Base-by-base conservation (phyloP, 2,113 vertebrate genomes). In the Hemiscyllium ocellatum region DNA sequence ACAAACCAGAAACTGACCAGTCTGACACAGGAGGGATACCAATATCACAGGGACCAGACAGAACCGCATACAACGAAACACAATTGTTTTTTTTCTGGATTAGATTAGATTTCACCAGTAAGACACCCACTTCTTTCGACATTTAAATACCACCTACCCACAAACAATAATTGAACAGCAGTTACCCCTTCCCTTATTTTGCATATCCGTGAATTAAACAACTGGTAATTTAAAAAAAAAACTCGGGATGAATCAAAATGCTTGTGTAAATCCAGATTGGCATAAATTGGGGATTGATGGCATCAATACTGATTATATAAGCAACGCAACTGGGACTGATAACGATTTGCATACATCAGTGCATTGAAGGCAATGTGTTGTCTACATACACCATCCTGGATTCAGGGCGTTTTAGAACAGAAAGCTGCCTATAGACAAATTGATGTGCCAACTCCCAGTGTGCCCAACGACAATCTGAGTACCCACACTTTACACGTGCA, bases 271-370 rank as follows among this genome's bases (percentile, higher is more conserved):
- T 65, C 13, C 52, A 91, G 33, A 61, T 26, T n/a, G 5, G 87
- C 87, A 91, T 91, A 91, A 91, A 91, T 91, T 91, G 65, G 29
- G 56, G 52, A 94, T 69, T 42, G 91, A 20, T 69, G 66, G 7
- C n/a, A 94, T 69, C 91, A 22, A 10, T 72, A 24, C 68, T 50
- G 93, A 72, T 70, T 70, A 29, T 94, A 61, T 42, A 68, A 68
- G 65, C 33, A 66, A 6, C 5, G 29, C 93, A 95, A 70, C 42
- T 29, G 4, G 20, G 69, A 72, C 8, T 76, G 24, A 29, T 24
- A 76, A 15, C 52, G 19, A 56, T 68, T 90, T 61, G 87, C 29
- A 90, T 90, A 90, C 12, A 94, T 94, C 91, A 69, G 20, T 47
- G 66, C 91, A 42, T 42, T 47, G 91, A 4, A 90, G 12, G 37